phyloP scores from a whole-genome alignment of 2,797 vertebrate species.

The Sebastes taczanowskii region DNA sequence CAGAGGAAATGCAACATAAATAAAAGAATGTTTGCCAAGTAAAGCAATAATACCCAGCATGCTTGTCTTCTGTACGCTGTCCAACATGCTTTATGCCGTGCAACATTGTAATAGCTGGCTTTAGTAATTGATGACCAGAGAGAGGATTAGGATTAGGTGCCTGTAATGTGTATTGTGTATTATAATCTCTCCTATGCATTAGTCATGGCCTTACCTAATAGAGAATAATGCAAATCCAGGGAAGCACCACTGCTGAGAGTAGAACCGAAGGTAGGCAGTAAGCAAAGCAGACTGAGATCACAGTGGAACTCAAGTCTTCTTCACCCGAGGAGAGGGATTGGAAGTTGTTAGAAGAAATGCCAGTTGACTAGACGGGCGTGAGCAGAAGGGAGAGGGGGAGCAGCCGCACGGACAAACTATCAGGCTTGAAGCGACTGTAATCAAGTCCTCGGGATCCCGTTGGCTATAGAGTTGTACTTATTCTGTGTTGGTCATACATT shows the following conservation, averaged over 20 bases:
- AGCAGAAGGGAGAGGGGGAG: conserved; percentile 77
- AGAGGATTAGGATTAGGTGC: conserved; percentile 56
- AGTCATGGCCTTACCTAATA: conserved; percentile 80
- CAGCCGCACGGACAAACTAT: conserved; percentile 90
- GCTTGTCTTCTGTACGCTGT: background rate
- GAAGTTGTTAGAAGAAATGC: conserved; percentile 76
- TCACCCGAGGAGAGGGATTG: conserved; percentile 66
- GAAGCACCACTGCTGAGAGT: conserved; percentile 50
- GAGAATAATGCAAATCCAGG: conserved; percentile 70
- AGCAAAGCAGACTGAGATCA: conserved; percentile 72
- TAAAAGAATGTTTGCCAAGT: background rate
- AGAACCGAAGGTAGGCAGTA: conserved; percentile 64
- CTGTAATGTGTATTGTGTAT: conserved; percentile 42
- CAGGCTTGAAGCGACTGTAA: conserved; percentile 98
- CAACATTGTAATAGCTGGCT: conserved; percentile 6
- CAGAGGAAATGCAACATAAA: background rate
- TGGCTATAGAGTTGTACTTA: conserved; percentile 98
- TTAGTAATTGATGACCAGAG: conserved; percentile 59
- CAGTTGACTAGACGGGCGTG: conserved; percentile 67
- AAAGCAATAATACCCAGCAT: background rate
- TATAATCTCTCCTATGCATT: conserved; percentile 61
- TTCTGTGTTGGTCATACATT: conserved; percentile 95
- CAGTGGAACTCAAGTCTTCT: conserved; percentile 69
- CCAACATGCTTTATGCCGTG: background rate
- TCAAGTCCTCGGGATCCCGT: conserved; percentile 90